Evolutionary conservation across 2,888 invertebrate species (phyloP).

Genomic region (Cinara cedri): DNA sequence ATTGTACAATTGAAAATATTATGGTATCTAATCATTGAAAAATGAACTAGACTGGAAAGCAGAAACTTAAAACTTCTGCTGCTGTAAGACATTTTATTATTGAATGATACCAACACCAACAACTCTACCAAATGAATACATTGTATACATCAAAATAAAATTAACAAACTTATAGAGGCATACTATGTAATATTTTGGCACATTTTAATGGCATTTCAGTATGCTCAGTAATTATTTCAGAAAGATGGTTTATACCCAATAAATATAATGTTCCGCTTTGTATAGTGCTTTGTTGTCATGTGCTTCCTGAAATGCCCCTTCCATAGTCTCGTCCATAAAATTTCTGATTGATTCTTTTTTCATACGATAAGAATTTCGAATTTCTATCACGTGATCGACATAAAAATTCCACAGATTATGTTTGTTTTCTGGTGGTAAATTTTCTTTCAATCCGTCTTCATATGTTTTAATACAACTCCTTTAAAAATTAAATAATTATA

Average conservation of each 20-base stretch:
- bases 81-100: too few relatives aligned
- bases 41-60: too few relatives aligned
- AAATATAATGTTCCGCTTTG: conserved; percentile 41
- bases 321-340: conserved; percentile 51
- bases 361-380: conserved; percentile 49
- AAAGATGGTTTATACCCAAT: conserved; percentile 20
- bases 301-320: conserved; percentile 53
- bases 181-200: too few relatives aligned
- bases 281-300: conserved; percentile 29
- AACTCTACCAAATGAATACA: too few relatives aligned
- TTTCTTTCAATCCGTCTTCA: conserved; percentile 43
- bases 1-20: too few relatives aligned
- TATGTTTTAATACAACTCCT: conserved; percentile 42
- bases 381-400: conserved; percentile 41
- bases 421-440: conserved; percentile 37
- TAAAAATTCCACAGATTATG: conserved; percentile 46
- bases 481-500: not conserved
- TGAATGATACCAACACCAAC: too few relatives aligned
- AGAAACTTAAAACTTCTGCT: too few relatives aligned
- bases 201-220: too few relatives aligned
- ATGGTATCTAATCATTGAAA: too few relatives aligned
- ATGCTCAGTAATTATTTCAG: too few relatives aligned
- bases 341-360: conserved; percentile 48
- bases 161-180: too few relatives aligned
- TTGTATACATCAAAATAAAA: too few relatives aligned